Conservation (phyloP, 2,797 vertebrate species). For the Orestias chungarensis region DNA sequence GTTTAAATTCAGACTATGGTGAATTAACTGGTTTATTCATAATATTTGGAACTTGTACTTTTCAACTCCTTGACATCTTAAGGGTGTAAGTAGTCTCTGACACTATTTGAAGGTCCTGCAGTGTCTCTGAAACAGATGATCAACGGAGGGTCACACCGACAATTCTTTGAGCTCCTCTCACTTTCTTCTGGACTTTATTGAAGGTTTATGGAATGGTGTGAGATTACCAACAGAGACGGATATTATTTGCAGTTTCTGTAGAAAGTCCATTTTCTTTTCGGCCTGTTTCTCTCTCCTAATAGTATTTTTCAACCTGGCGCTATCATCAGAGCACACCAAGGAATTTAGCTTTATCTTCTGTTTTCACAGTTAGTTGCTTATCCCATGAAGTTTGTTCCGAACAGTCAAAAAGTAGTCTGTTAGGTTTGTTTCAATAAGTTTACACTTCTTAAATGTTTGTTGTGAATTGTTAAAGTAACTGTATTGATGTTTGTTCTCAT, state of each 20-base stretch:
- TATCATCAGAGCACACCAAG: too few relatives aligned
- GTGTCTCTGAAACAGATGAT: not conserved
- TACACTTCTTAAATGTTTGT: not conserved
- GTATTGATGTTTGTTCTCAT: conserved; percentile 6
- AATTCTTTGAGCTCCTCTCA: not conserved
- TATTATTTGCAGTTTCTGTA: not conserved
- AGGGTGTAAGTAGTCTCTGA: not conserved
- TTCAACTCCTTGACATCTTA: not conserved
- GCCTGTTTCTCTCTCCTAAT: not conserved
- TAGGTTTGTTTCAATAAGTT: not conserved
- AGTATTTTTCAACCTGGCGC: too few relatives aligned
- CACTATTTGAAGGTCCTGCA: not conserved
- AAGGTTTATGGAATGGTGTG: too few relatives aligned
- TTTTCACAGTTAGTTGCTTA: too few relatives aligned
- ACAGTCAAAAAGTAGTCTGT: too few relatives aligned
- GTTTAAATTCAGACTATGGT: not conserved
- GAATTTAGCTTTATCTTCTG: too few relatives aligned
- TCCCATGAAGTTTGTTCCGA: too few relatives aligned
- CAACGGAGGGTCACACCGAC: not conserved
- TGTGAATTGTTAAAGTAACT: not conserved
- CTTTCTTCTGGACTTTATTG: not conserved
- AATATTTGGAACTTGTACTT: not conserved
- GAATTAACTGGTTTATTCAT: not conserved
- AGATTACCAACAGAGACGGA: not conserved
- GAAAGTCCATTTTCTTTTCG: not conserved